A percentile compares a stretch with the other conserved stretches of the same genome.
Conservation (phyloP, 2,888 invertebrate genomes). For the Blera fallax region DNA sequence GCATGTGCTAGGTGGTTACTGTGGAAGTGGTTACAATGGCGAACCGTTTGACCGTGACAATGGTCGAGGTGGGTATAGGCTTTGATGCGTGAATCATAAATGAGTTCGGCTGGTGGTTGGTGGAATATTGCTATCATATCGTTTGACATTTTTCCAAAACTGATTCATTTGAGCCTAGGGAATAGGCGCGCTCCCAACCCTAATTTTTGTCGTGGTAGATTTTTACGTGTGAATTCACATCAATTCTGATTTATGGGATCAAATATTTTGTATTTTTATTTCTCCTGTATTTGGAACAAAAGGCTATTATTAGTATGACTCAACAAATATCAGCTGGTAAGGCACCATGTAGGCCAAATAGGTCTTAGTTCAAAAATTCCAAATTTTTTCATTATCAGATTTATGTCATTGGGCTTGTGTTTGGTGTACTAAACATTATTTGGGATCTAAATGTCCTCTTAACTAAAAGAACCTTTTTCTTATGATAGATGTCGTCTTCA, state of each 20-base stretch:
- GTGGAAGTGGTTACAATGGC: conserved; percentile 60
- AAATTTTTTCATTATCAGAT: too few relatives aligned
- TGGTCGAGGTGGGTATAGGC: conserved; percentile 44
- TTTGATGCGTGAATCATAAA: conserved; percentile 20
- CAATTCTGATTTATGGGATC: not conserved
- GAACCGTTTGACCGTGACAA: conserved; percentile 70
- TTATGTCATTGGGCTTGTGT: too few relatives aligned
- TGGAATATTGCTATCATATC: not conserved
- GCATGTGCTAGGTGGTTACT: conserved; percentile 20
- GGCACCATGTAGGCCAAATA: too few relatives aligned
- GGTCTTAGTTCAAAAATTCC: too few relatives aligned
- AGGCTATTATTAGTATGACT: not conserved
- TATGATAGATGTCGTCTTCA: too few relatives aligned
- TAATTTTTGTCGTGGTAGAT: not conserved
- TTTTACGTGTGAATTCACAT: not conserved
- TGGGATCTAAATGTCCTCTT: too few relatives aligned
- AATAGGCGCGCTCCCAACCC: not conserved
- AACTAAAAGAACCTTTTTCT: too few relatives aligned
- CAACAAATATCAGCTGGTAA: not conserved
- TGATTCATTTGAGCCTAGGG: not conserved
- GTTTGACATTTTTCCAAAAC: not conserved
- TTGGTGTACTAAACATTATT: too few relatives aligned
- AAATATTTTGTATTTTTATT: too few relatives aligned
- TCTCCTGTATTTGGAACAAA: not conserved
- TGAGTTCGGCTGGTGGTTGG: conserved; percentile 6